Evolutionary conservation across 2,888 invertebrate species (phyloP), one percentile per base, ranked within the genome.

Genomic region (Drosophila acutilabella): DNA sequence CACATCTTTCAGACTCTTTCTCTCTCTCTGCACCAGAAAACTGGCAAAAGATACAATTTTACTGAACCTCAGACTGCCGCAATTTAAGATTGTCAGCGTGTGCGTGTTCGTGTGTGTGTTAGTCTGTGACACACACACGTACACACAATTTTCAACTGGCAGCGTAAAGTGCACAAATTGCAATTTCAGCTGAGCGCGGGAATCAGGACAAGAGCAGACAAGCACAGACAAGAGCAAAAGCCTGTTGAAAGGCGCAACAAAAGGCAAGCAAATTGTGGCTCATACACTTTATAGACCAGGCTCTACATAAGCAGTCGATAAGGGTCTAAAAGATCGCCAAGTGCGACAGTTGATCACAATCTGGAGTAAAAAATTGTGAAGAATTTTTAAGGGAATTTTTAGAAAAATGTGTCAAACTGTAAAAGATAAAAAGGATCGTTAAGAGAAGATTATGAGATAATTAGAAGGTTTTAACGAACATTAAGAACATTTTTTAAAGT

Each of bases 101-200:
- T 44, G 30, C n/a, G 53, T 23, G 44, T n/a, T n/a, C n/a, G n/a
- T 64, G 23, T 48, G 64, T 57, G 57, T 52, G 40, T 44, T 33
- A 50, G 4, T 20, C 20, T 20, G 20, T 20, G 20, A 20, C 20
- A 20, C 20, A 20, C 20, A 23, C 48, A 60, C 33, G 30, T 51
- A 72, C 73, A 73, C 68, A 82, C 71, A 77, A 74, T 66, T 60
- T 75, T 66, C 68, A 60, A 77, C 78, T 70, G 78, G 68, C 83
- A 73, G 69, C 65, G 78, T 70, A 81, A 81, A 83, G 84, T 84
- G 83, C 83, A 85, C 82, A 83, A 83, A 85, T 82, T 83, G 76
- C 86, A 85, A 85, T 80, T 76, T 73, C 65, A 78, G 75, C 71
- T 73, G 67, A 67, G 71, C 79, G 79, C 79, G 79, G 76, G 81